A percentile compares a stretch with the other conserved stretches of the same genome.
Evolutionary conservation across 1,140 invertebrate species (phyloP).

Genomic region (Caenorhabditis latens): DNA sequence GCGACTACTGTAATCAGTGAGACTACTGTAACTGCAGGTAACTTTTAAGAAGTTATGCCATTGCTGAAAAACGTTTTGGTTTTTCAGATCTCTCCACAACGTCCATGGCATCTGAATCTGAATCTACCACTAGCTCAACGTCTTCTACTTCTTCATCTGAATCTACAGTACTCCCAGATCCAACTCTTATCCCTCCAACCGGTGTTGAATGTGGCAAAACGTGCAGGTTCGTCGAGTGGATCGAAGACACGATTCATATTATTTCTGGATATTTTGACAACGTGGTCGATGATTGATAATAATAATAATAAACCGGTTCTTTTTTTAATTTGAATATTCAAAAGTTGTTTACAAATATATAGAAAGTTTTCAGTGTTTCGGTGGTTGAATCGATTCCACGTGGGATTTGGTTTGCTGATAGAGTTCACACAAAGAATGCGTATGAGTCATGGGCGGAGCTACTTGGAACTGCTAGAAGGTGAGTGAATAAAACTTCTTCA

Average conservation of each 20-base stretch:
- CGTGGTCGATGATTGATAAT: slow-evolving; percentile 3
- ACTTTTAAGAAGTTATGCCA: background rate
- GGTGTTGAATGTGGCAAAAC: slow-evolving; percentile 34
- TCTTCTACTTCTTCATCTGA: background rate
- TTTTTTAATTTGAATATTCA: background rate
- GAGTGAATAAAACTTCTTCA: background rate
- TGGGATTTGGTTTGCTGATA: slow-evolving; percentile 26
- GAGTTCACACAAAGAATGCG: slow-evolving; percentile 32
- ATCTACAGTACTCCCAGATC: slow-evolving; percentile 8
- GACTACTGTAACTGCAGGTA: background rate
- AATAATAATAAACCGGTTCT: slow-evolving; percentile 20
- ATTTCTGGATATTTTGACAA: slow-evolving; percentile 40
- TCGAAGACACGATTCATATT: slow-evolving; percentile 43
- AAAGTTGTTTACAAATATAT: background rate
- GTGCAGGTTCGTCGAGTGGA: slow-evolving; percentile 54
- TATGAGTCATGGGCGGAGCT: slow-evolving; percentile 35
- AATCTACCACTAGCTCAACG: no score
- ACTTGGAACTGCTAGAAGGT: slow-evolving; percentile 16
- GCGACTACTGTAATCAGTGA: background rate
- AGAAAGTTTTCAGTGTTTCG: slow-evolving; percentile 25
- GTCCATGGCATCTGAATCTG: background rate
- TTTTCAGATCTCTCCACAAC: background rate
- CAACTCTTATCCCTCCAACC: slow-evolving; percentile 1
- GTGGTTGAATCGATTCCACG: slow-evolving; percentile 36
- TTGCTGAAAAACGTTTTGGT: no score